Base-by-base conservation (phyloP, 2,888 invertebrate species). In the Erebia ligea region DNA sequence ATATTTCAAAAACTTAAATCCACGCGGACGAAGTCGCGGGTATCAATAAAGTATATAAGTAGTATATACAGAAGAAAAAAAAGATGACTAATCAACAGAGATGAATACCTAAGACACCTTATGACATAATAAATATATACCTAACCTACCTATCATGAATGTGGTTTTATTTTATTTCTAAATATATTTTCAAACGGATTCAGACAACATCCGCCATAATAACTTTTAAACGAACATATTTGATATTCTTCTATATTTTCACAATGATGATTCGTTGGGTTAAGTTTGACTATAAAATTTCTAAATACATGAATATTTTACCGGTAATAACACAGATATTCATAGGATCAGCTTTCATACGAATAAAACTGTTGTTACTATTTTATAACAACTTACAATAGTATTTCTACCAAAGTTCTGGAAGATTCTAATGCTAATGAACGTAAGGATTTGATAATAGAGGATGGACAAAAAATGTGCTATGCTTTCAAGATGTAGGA, bases 401-500 rank as follows among this genome's bases (percentile, higher is more conserved):
- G 3, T 25, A 25, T 25, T 25, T 25, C 25, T 25, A 25, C 25
- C 25, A 25, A 25, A n/a, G n/a, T n/a, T n/a, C n/a, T n/a, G n/a
- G n/a, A n/a, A n/a, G n/a, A n/a, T n/a, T n/a, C n/a, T n/a, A n/a
- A n/a, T n/a, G n/a, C n/a, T n/a, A n/a, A n/a, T n/a, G n/a, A n/a
- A n/a, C n/a, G 2, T 34, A 34, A 5, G 34, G 34, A 34, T 34
- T 34, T 34, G 2, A 34, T 34, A 34, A 2, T 45, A 10, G 9
- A 45, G 45, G 8, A 45, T 45, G 11, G n/a, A n/a, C n/a, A 45
- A 62, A 75, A 81, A 82, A 91, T 90, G 88, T 87, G 83, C 74
- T 75, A 76, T 76, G 92, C 88, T 77, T 92, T 88, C 86, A 87
- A 91, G 87, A 82, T 73, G 77, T 70, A 71, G 73, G 80, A 80